A percentile compares a stretch with the other conserved stretches of the same genome.
These are phyloP conservation scores for Myiotriccus ornatus DNA, from an alignment of 2,797 vertebrate genomes.

Conservation along the genomic window DNA sequence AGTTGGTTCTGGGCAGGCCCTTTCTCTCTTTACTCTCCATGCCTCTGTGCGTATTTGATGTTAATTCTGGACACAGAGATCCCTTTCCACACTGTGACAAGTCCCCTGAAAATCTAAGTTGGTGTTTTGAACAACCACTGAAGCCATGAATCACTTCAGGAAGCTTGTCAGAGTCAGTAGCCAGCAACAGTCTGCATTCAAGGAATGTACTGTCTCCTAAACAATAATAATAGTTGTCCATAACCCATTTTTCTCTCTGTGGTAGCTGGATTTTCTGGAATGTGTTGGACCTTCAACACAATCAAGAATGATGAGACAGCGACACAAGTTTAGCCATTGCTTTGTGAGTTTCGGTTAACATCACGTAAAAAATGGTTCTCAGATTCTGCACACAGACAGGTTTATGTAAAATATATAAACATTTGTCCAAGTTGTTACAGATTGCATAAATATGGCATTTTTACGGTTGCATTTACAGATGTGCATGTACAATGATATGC, in stretches of 20 bases:
- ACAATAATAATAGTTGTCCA: background rate
- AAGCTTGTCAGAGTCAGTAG: background rate
- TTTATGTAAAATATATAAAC: conserved; percentile 82
- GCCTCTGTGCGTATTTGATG: background rate
- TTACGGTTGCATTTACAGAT: conserved; percentile 77
- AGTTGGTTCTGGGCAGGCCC: background rate
- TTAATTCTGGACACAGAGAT: background rate
- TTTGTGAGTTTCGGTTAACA: conserved; percentile 25
- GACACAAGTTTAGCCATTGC: background rate
- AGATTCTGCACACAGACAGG: conserved; percentile 75
- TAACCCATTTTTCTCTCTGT: background rate
- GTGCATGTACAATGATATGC: conserved; percentile 76
- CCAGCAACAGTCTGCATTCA: no score
- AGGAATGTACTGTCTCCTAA: background rate
- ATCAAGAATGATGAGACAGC: background rate
- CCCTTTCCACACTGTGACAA: background rate
- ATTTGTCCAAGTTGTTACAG: conserved; percentile 77
- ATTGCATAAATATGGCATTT: conserved; percentile 78
- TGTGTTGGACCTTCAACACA: background rate
- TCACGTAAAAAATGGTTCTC: conserved; percentile 67
- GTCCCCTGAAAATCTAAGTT: background rate
- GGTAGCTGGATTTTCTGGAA: background rate
- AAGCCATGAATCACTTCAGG: background rate
- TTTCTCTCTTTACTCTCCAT: background rate
- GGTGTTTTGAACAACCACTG: background rate